A percentile compares a stretch with the other conserved stretches of the same genome.
Evolutionary conservation across 2,797 vertebrate species (phyloP).

Genomic region (Leontocebus nigricollis): DNA sequence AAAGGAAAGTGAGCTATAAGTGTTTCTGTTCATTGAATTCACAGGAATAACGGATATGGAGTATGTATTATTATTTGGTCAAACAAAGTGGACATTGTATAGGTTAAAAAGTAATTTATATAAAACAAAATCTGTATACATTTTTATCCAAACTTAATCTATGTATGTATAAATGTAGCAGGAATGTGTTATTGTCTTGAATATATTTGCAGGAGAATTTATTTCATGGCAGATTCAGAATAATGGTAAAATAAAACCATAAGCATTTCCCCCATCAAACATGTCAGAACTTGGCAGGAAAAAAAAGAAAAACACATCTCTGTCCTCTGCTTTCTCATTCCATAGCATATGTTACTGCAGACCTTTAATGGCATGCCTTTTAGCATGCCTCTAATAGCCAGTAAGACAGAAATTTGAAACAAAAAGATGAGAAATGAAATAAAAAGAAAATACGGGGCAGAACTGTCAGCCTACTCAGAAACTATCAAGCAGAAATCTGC

Average conservation of each 20-base stretch:
- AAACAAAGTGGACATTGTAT: not conserved
- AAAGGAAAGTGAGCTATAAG: not conserved
- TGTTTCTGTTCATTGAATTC: not conserved
- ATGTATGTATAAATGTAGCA: not conserved
- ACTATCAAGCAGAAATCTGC: not conserved
- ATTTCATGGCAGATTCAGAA: not conserved
- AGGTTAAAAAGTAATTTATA: not conserved
- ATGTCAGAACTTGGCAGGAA: not conserved
- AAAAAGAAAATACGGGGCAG: slow-evolving; percentile 54
- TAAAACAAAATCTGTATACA: not conserved
- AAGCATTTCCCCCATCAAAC: not conserved
- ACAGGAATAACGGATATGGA: not conserved
- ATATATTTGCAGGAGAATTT: not conserved
- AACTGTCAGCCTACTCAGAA: not conserved
- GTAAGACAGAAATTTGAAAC: slow-evolving; percentile 24
- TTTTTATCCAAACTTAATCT: not conserved
- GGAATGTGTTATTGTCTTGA: not conserved
- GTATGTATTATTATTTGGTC: not conserved
- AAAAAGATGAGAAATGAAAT: slow-evolving; percentile 4
- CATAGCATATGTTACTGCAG: slow-evolving; percentile 39
- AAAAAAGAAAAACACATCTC: not conserved
- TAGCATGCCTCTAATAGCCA: slow-evolving; percentile 64
- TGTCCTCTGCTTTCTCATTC: slow-evolving; percentile 46
- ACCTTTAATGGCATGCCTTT: slow-evolving; percentile 56
- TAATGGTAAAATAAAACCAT: not conserved